A percentile compares a stretch with the other conserved stretches of the same genome.
phyloP scores from a whole-genome alignment of 1,140 invertebrate species.

The Ceratitis capitata region DNA sequence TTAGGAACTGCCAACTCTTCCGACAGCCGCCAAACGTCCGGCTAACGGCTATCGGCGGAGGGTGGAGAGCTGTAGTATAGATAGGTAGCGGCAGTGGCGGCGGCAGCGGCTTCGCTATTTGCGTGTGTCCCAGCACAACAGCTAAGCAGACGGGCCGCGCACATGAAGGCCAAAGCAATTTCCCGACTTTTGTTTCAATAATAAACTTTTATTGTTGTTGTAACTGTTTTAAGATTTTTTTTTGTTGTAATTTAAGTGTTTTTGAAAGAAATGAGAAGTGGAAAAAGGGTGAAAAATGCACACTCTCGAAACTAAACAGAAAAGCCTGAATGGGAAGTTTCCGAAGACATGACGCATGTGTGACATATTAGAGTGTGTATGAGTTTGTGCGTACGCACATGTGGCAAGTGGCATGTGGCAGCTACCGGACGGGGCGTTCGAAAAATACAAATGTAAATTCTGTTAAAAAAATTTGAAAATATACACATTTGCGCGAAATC shows the following conservation, averaged over 20 bases:
- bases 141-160: background rate
- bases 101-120: background rate
- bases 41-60: background rate
- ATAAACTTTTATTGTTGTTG: background rate
- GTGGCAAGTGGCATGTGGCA: conserved; percentile 20
- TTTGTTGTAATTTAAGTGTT: conserved; percentile 44
- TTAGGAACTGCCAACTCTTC: conserved; percentile 1
- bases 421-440: conserved; percentile 23
- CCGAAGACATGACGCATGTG: conserved; percentile 25
- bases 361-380: background rate
- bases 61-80: background rate
- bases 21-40: background rate
- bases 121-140: background rate
- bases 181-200: conserved; percentile 42
- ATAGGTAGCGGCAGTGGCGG: background rate
- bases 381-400: conserved; percentile 12
- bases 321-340: conserved; percentile 43
- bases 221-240: conserved; percentile 38
- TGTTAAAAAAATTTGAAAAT: conserved; percentile 38
- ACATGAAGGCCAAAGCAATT: conserved; percentile 40
- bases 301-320: background rate
- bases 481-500: background rate
- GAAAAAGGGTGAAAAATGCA: conserved; percentile 43
- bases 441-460: conserved; percentile 42
- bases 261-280: conserved; percentile 32